Evolutionary conservation across 2,797 vertebrate species (phyloP), one percentile per base, ranked within the genome.

Genomic region (Cyclopterus lumpus): DNA sequence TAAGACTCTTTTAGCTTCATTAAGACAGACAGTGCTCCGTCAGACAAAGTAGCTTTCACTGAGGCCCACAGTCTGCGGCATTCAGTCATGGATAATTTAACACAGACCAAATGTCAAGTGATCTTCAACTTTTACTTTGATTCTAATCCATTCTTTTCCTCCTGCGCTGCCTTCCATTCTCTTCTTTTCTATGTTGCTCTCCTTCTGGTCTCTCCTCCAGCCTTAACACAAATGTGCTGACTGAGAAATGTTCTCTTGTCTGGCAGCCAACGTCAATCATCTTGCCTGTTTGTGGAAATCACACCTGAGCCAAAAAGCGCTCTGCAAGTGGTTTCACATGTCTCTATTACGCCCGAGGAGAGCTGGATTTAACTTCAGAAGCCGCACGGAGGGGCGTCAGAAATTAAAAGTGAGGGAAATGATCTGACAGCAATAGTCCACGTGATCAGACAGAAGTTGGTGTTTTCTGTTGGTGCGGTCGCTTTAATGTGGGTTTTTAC

Each of bases 1-100:
- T 94, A 94, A 94, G 93, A 93, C 93, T 92, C 88, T 90, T 94
- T 95, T 93, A 91, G 93, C 92, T 93, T 95, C 94, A 95, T 95
- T 94, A 95, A 94, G 93, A 93, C 88, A 65, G 91, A 91, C 86
- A 84, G 88, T 90, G 84, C 87, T 88, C 81, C 76, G 86, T 87
- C 91, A 88, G 88, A 94, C 94, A 95, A 93, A 93, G 93, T 93
- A 71, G 91, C 93, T 93, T 93, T 94, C 92, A 94, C 87, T 81
- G 77, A 80, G 86, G 88, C 89, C 89, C 77, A 67, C 80, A 84
- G 88, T 89, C 89, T 86, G 87, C 48, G 36, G 68, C 85, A 67
- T 86, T 90, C 84, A 79, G 92, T 93, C 91, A 92, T 86, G 91
- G 86, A 86, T 92, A 86, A 93, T 93, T 93, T 87, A 92, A 92